Evolutionary conservation across 1,140 invertebrate genomes (phyloP).

Genomic region (Drosophila albomicans): DNA sequence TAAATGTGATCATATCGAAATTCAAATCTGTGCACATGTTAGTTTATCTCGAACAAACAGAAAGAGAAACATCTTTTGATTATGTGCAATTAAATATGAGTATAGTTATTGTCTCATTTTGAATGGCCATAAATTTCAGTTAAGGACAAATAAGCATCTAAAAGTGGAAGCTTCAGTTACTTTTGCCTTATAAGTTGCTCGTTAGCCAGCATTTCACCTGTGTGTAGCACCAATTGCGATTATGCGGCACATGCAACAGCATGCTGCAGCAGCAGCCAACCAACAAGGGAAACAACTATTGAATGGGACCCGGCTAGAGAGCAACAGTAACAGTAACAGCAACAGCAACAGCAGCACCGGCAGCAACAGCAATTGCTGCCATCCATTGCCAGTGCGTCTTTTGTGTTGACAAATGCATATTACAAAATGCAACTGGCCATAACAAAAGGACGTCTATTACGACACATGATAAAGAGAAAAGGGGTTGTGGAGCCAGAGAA

Average conservation of each 20-base stretch:
- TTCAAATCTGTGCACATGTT: background rate
- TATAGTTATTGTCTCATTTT: slow-evolving; percentile 22
- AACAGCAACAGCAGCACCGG: too few relatives aligned
- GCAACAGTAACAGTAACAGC: background rate
- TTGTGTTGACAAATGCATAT: slow-evolving; percentile 76
- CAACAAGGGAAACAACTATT: slow-evolving; percentile 15
- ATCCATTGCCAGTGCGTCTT: slow-evolving; percentile 42
- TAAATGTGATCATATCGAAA: background rate
- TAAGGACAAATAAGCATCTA: slow-evolving; percentile 23
- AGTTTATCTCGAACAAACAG: background rate
- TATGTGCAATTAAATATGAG: slow-evolving; percentile 7
- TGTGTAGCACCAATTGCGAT: slow-evolving; percentile 5
- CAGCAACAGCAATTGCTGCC: slow-evolving; percentile 20
- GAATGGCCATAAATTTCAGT: slow-evolving; percentile 26
- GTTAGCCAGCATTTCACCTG: slow-evolving; percentile 51
- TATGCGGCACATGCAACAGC: slow-evolving; percentile 17
- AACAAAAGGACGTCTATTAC: slow-evolving; percentile 68
- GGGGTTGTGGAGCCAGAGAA: background rate
- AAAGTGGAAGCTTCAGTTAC: slow-evolving; percentile 7
- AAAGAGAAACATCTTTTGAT: background rate
- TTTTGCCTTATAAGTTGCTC: slow-evolving; percentile 39
- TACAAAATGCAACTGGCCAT: slow-evolving; percentile 68
- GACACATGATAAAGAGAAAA: slow-evolving; percentile 33
- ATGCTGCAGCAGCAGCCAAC: too few relatives aligned
- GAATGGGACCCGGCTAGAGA: background rate